Base-by-base conservation (phyloP, 2,888 invertebrate genomes). In the Neuroscelio doddi region DNA sequence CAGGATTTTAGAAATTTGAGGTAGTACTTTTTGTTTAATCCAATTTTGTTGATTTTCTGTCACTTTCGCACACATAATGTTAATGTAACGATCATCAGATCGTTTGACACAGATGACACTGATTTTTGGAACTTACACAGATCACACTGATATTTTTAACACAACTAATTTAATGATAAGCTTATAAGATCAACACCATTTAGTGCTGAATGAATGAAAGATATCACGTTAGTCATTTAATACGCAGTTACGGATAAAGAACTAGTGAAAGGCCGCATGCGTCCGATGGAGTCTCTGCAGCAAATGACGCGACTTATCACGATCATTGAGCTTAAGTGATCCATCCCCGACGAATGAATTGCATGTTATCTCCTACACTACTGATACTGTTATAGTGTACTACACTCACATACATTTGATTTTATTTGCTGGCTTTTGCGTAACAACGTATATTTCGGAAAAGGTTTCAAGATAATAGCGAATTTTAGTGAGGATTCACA, bases 21-120 rank as follows among this genome's bases (percentile, higher is more conserved):
- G 55, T 5, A 69, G 26, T 21, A 69, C 46, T 5, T 42, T 46
- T 16, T 42, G 30, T 9, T 69, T 32, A 14, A 69, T 46, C 49
- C 32, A 63, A 1, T 39, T 10, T 17, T 10, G 17, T 5, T 14
- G 7, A 7, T 8, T 38, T 2, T 38, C 38, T 1, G 15, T 8
- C 7, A 14, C 17, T 14, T 7, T 12, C 34, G 14, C 34, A 17
- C 14, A 9, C 36, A 36, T 36, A 1, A 15, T n/a, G 10, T 2
- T n/a, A n/a, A n/a, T n/a, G n/a, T n/a, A n/a, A n/a, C n/a, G n/a
- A n/a, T n/a, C n/a, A n/a, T n/a, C n/a, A n/a, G n/a, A n/a, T n/a
- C n/a, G n/a, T n/a, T n/a, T n/a, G n/a, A n/a, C n/a, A n/a, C n/a
- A n/a, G n/a, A n/a, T n/a, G n/a, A n/a, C n/a, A n/a, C n/a, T n/a